Evolutionary conservation across 2,888 invertebrate genomes (phyloP), one percentile per base, ranked within the genome.

Genomic region (Rotaria sp.): DNA sequence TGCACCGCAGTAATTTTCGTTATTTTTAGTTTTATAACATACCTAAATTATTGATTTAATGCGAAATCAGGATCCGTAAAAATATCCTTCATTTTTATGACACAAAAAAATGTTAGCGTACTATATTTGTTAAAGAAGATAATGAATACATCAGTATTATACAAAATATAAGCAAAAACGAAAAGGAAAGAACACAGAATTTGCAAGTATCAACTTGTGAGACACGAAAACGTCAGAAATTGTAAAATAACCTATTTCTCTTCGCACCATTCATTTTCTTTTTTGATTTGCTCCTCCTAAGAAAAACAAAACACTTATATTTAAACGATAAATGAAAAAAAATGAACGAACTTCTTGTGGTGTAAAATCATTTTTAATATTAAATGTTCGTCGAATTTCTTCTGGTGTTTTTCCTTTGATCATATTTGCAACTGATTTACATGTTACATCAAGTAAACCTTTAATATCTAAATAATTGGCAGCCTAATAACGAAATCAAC

Each of bases 351-450:
- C 98, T 91, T 99, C 98, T 59, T 95, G 94, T 3, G 96, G 95
- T 74, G 92, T 93, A 89, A 97, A 97, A 91, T 97, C 97, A 92
- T 96, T 97, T 91, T 96, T 96, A 88, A 97, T 97, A 90, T 96
- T 96, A 91, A 97, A 97, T 0, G 96, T 96, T 91, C 96, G 96
- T 24, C 97, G 94, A 88, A 97, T 97, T 91, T 97, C 97, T 90
- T 97, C 96, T 0, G 96, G 96, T n/a, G 96, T 96, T 90, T 97
- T 97, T 26, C 96, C 96, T 91, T 97, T 97, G 89, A 97, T 97
- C 97, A 97, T 97, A 91, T 97, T 97, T 13, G 97, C 97, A 85
- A 97, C 96, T 0, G 96, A 96, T 92, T 99, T 98, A 92, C 98
- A 99, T 0, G 97, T 26, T 26, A 98, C 97, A 92, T 98, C 97